Conservation (phyloP, 2,888 invertebrate genomes). For the Idaea dimidiata region DNA sequence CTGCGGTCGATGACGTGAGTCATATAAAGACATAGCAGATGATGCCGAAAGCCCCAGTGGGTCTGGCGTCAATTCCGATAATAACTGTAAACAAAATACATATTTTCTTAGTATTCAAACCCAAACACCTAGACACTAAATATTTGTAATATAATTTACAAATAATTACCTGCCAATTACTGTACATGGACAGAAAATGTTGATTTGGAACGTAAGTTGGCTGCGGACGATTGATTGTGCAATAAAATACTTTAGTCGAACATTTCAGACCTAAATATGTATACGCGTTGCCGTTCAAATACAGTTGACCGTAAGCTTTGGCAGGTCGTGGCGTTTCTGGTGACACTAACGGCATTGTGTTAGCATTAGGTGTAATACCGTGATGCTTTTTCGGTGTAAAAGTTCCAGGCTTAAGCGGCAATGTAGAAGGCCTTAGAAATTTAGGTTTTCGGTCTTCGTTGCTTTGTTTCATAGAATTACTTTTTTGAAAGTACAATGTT, state of each 20-base stretch:
- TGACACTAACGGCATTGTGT: conserved; percentile 91
- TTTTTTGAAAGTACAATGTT: conserved; percentile 75
- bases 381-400: conserved; percentile 91
- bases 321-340: conserved; percentile 95
- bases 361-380: conserved; percentile 90
- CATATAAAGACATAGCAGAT: conserved; percentile 86
- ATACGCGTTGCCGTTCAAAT: conserved; percentile 94
- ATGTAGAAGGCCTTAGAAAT: conserved; percentile 89
- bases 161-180: conserved; percentile 91
- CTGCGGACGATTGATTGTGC: conserved; percentile 95
- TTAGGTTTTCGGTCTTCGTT: conserved; percentile 80
- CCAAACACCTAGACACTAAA: conserved; percentile 11
- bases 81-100: conserved; percentile 76
- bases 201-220: conserved; percentile 96
- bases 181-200: conserved; percentile 97
- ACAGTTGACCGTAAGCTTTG: conserved; percentile 93
- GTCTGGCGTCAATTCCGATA: conserved; percentile 85
- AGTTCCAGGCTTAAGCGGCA: conserved; percentile 91
- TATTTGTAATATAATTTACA: conserved; percentile 19
- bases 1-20: conserved; percentile 87
- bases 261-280: conserved; percentile 95
- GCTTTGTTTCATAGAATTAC: conserved; percentile 44
- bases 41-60: conserved; percentile 85
- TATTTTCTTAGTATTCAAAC: conserved; percentile 37
- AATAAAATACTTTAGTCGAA: conserved; percentile 94